Evolutionary conservation across 2,113 vertebrate species (phyloP).

Genomic region (Engraulis encrasicolus): DNA sequence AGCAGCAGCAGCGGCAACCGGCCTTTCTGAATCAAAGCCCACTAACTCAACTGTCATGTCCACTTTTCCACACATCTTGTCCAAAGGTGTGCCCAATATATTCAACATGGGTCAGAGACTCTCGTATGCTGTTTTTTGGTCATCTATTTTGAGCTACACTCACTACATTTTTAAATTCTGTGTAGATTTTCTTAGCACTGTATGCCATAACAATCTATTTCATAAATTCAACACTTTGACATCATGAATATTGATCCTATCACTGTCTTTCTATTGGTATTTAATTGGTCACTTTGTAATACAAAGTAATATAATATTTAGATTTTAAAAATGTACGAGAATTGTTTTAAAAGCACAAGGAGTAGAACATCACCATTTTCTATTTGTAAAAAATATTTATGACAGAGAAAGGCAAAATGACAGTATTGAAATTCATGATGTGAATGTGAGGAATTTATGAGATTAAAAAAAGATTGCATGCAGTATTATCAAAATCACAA

Average conservation of each 20-base stretch:
- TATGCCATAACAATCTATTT: not conserved
- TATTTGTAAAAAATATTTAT: constrained; percentile 19
- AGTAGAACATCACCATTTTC: not conserved
- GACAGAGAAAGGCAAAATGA: not conserved
- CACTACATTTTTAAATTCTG: not conserved
- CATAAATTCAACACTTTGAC: no score
- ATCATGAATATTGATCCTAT: no score
- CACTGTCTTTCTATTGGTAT: no score
- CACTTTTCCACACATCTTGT: not conserved
- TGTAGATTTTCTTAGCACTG: not conserved
- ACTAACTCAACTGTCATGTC: not conserved
- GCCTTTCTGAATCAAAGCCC: not conserved
- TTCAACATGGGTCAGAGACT: not conserved
- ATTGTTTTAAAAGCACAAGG: not conserved
- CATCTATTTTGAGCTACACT: not conserved
- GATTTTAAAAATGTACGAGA: not conserved
- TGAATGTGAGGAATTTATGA: not conserved
- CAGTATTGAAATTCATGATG: not conserved
- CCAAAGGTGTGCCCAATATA: not conserved
- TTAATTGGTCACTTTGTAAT: no score
- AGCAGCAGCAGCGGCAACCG: not conserved
- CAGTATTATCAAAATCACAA: not conserved
- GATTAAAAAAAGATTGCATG: not conserved
- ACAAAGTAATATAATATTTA: not conserved
- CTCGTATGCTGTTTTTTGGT: not conserved